Percentiles rank a stretch among this genome's conserved stretches.
Conservation (phyloP, 2,113 vertebrate genomes). For the Electrona antarctica region DNA sequence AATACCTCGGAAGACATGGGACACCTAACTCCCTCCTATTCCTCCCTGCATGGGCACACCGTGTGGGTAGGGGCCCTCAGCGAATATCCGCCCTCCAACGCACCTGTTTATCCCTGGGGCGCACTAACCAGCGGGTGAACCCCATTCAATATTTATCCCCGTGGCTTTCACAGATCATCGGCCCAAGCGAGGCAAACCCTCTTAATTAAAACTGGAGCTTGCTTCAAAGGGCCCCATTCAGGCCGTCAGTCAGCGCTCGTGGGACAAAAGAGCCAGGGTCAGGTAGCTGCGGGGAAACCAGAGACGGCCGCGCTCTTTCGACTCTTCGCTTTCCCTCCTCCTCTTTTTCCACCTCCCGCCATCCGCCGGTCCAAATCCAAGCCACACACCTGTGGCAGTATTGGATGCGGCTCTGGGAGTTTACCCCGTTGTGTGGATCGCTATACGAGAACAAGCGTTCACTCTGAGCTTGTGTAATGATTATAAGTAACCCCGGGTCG, state of each 20-base stretch:
- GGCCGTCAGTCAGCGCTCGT: constrained; percentile 92
- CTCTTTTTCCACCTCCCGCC: constrained; percentile 83
- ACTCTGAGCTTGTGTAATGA: constrained; percentile 17
- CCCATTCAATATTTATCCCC: constrained; percentile 99
- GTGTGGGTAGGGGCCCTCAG: constrained; percentile 54
- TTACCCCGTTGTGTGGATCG: constrained; percentile 85
- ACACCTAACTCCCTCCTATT: constrained; percentile 59
- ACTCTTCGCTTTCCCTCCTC: constrained; percentile 81
- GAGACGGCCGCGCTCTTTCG: constrained; percentile 88
- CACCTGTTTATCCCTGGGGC: constrained; percentile 93
- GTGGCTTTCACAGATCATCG: constrained; percentile 99
- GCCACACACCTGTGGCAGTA: constrained; percentile 82
- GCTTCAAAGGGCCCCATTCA: constrained; percentile 99
- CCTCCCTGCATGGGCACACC: constrained; percentile 49
- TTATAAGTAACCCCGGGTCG: constrained; percentile 16
- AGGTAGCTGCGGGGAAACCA: constrained; percentile 93
- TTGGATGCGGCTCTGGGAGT: constrained; percentile 84
- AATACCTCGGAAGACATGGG: constrained; percentile 62
- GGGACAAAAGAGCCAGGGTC: constrained; percentile 91
- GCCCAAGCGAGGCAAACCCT: constrained; percentile 94
- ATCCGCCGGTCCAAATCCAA: constrained; percentile 63
- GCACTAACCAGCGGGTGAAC: constrained; percentile 99
- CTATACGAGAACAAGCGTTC: constrained; percentile 68
- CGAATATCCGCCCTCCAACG: constrained; percentile 81
- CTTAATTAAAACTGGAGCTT: constrained; percentile 99